Base-by-base conservation (phyloP, 2,797 vertebrate genomes). In the Mormyrus proboscirostris region DNA sequence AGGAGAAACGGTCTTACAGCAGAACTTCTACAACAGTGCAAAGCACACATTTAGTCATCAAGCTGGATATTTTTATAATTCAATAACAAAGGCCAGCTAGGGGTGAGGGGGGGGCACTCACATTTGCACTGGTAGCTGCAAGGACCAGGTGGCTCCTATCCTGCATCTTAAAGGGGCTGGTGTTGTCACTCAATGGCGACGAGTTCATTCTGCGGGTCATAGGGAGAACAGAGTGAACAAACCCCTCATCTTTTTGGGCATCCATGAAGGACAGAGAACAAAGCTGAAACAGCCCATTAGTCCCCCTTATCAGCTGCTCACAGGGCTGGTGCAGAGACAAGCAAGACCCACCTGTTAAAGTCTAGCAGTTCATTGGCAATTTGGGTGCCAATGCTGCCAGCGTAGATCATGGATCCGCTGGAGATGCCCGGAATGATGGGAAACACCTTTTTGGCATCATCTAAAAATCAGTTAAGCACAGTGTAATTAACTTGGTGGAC, bases 341-440 rank as follows among this genome's bases (percentile, higher is more conserved):
- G 29, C 10, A 84, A 83, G 89, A 12, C 90, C 90, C 93, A 98
- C 98, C 97, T 98, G 94, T 98, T 97, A 89, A 96, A 96, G 94
- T 97, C 96, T 93, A 99, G 90, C 89, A 97, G 95, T 94, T 98
- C 97, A 85, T 97, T 97, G 90, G 97, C 97, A 87, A 97, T 98
- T 93, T 98, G 97, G 0, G 96, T 97, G 91, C 97, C 96, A 9
- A 98, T 97, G 93, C 96, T 97, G 88, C 97, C 97, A 90, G 97
- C 97, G 89, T 97, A 98, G 83, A 97, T 96, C 93, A 98, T 94
- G 33, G 95, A 92, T n/a, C 93, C 94, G 50, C 94, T 94, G 89
- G 96, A 96, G 91, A 96, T 96, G 84, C 97, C 97, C 41, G 97
- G 97, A 89, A 97, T 96, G 73, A 94, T 93, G 84, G 96, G 92